Conservation (phyloP, 2,797 vertebrate genomes). For the Diplodus sargus region DNA sequence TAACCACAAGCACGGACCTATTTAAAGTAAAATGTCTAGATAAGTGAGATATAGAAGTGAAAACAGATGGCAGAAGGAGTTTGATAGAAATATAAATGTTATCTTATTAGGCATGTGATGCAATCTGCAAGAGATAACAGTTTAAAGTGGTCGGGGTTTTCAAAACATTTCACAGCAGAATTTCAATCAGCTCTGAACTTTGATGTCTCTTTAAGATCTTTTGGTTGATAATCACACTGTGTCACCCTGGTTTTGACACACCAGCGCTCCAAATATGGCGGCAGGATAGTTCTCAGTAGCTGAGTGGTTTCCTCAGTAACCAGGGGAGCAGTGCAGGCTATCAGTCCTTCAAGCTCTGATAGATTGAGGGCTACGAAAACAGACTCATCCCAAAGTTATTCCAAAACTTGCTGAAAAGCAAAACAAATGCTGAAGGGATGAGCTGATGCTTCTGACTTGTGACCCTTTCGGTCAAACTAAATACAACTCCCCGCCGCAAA, state of each 20-base stretch:
- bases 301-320: conserved; percentile 50
- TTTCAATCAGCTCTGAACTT: neutral
- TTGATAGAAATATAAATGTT: neutral
- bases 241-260: conserved; percentile 38
- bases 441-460: conserved; percentile 52
- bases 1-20: neutral
- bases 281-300: conserved; percentile 24
- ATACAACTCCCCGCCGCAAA: conserved; percentile 51
- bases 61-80: conserved; percentile 1
- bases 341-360: conserved; percentile 26
- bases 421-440: conserved; percentile 24
- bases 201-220: neutral
- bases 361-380: conserved; percentile 40
- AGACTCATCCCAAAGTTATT: conserved; percentile 22
- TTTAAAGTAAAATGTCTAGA: neutral
- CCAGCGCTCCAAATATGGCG: conserved; percentile 6
- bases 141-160: neutral
- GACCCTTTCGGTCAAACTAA: conserved; percentile 57
- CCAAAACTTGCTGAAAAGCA: conserved; percentile 28
- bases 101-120: neutral
- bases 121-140: neutral
- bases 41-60: neutral
- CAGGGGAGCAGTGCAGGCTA: conserved; percentile 1
- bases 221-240: conserved; percentile 3
- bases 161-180: neutral